A percentile compares a stretch with the other conserved stretches of the same genome.
These are phyloP conservation scores for Cyclopterus lumpus DNA, from an alignment of 2,797 vertebrate species.

Conservation along the genomic window DNA sequence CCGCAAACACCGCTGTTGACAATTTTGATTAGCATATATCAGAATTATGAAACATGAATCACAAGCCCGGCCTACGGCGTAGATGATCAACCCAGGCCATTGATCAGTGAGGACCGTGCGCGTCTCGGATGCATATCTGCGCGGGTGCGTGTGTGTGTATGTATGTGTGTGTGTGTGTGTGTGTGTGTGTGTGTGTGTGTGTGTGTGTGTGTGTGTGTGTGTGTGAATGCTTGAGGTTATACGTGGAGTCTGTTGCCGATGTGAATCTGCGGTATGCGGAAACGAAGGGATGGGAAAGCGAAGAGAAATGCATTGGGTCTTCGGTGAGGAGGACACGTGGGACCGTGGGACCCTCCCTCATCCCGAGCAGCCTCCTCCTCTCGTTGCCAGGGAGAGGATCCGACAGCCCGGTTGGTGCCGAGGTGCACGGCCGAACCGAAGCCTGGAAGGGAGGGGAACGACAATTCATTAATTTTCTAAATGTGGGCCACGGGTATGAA, in stretches of 20 bases:
- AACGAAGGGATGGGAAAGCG: conserved; percentile 61
- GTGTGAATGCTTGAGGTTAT: conserved; percentile 37
- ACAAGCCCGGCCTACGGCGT: conserved; percentile 14
- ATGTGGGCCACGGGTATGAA: neutral
- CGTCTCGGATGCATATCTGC: conserved; percentile 37
- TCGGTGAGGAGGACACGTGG: conserved; percentile 78
- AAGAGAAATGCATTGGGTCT: conserved; percentile 61
- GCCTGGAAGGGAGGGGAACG: neutral
- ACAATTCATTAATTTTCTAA: neutral
- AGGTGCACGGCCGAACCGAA: conserved; percentile 6
- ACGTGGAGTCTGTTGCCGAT: neutral
- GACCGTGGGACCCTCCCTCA: conserved; percentile 76
- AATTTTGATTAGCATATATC: conserved; percentile 57
- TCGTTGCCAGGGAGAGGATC: conserved; percentile 76
- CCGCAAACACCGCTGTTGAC: conserved; percentile 32
- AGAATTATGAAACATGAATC: conserved; percentile 42
- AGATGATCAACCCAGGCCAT: conserved; percentile 54
- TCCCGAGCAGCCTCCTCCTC: conserved; percentile 68
- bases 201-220: conserved; percentile 54
- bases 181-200: conserved; percentile 50
- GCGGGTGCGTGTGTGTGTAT: conserved; percentile 46
- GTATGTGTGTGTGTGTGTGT: conserved; percentile 54
- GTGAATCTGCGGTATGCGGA: conserved; percentile 73
- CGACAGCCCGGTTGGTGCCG: conserved; percentile 46
- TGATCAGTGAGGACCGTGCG: conserved; percentile 56